Base-by-base conservation (phyloP, 2,113 vertebrate genomes). In the Egretta garzetta region DNA sequence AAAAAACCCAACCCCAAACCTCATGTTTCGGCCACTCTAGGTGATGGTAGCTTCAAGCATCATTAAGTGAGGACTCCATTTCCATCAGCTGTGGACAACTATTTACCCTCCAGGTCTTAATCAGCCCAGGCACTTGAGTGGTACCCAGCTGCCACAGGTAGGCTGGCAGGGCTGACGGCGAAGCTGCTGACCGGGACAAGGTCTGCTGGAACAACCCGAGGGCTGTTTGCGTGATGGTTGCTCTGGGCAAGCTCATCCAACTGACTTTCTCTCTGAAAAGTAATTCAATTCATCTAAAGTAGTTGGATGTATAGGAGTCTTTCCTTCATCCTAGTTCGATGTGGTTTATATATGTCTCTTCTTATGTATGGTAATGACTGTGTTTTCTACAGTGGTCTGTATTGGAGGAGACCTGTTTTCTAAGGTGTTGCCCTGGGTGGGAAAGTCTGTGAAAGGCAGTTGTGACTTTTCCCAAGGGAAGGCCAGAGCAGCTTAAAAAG, bases 81-180 rank as follows among this genome's bases (percentile, higher is more conserved):
- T 71, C 43, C 41, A 84, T 47, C 41, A 92, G 71, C n/a, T 88
- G 63, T n/a, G 62, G 67, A 43, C 43, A 73, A 26, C 55, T 85
- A 12, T 93, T 96, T 86, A 33, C 79, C 60, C 47, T 88, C 13
- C 47, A 73, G 66, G 37, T 86, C 50, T 88, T 18, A 76, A 1
- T 66, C 68, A 53, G 43, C 70, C 59, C 19, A 20, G 21, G 37
- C 41, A 56, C 47, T 55, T 14, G 5, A 41, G 72, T 0, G 0
- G 52, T 0, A 0, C 0, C 0, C 70, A 77, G 73, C 59, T 91
- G 66, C 86, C 0, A 0, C 39, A 27, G 33, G 64, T 17, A 24
- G 58, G 60, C 35, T 43, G 62, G 62, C 56, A 81, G 56, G n/a
- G 58, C 53, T 80, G 88, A 12, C 2, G 7, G 50, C 3, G 19